A percentile compares a stretch with the other conserved stretches of the same genome.
phyloP scores from a whole-genome alignment of 1,140 invertebrate genomes.

The Pseudobourletiella spinata region DNA sequence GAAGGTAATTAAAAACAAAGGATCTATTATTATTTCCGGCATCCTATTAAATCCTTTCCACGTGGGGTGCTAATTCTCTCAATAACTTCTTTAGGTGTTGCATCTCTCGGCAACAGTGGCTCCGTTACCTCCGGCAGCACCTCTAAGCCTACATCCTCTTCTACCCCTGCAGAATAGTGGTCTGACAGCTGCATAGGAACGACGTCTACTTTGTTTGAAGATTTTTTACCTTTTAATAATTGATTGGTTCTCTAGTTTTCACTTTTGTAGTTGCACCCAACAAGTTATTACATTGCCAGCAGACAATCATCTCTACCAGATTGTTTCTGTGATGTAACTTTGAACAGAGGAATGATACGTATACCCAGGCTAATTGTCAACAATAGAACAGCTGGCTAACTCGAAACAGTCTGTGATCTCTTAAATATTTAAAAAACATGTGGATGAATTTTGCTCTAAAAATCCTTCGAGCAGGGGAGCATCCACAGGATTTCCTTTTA shows the following conservation, averaged over 20 bases:
- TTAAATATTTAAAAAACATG: slow-evolving; percentile 3
- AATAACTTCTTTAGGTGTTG: background rate
- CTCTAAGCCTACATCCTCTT: background rate
- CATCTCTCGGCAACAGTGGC: background rate
- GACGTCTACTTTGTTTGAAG: too few relatives aligned
- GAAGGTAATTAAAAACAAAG: too few relatives aligned
- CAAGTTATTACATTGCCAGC: background rate
- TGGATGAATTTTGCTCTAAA: too few relatives aligned
- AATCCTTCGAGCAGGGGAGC: too few relatives aligned
- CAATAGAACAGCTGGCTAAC: background rate
- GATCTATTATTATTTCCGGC: too few relatives aligned
- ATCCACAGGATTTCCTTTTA: background rate
- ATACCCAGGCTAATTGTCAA: background rate
- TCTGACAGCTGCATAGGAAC: too few relatives aligned
- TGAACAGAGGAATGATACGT: background rate
- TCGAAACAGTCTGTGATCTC: slow-evolving; percentile 6
- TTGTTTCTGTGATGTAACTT: background rate
- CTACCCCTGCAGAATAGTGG: background rate
- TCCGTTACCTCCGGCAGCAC: too few relatives aligned
- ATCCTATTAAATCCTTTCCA: background rate
- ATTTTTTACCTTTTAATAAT: too few relatives aligned
- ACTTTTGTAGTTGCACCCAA: background rate
- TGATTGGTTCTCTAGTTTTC: too few relatives aligned
- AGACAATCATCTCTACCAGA: background rate
- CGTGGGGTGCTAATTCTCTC: background rate